These are phyloP conservation scores for Papilio elwesi DNA, from an alignment of 2,888 invertebrate species.

Conservation along the genomic window DNA sequence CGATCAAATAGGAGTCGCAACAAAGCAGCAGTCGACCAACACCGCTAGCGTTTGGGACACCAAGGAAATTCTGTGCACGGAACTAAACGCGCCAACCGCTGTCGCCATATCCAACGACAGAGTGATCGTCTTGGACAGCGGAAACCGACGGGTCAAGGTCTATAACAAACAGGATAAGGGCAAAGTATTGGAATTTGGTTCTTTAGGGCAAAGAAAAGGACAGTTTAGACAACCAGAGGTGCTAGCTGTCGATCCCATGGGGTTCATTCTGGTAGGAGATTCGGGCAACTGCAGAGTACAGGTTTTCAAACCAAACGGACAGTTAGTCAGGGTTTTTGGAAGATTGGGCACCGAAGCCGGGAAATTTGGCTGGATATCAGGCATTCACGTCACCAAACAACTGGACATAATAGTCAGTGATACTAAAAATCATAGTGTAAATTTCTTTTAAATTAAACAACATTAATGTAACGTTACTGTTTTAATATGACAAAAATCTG, in stretches of 20 bases:
- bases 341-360: slow-evolving; percentile 74
- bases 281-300: slow-evolving; percentile 91
- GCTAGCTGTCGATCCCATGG: slow-evolving; percentile 87
- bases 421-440: slow-evolving; percentile 81
- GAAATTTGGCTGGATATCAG: slow-evolving; percentile 88
- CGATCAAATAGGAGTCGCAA: slow-evolving; percentile 84
- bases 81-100: slow-evolving; percentile 89
- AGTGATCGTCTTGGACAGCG: slow-evolving; percentile 87
- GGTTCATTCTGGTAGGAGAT: slow-evolving; percentile 91
- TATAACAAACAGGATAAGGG: slow-evolving; percentile 81
- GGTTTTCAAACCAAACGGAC: slow-evolving; percentile 89
- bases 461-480: slow-evolving; percentile 28
- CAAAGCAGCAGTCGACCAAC: slow-evolving; percentile 58
- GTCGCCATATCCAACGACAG: slow-evolving; percentile 85
- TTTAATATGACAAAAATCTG: slow-evolving; percentile 43
- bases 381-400: slow-evolving; percentile 85
- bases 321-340: slow-evolving; percentile 87
- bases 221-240: slow-evolving; percentile 90
- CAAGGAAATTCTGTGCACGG: slow-evolving; percentile 70
- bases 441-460: slow-evolving; percentile 61
- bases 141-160: slow-evolving; percentile 87
- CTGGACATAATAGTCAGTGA: slow-evolving; percentile 86
- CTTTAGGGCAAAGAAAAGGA: slow-evolving; percentile 86
- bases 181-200: slow-evolving; percentile 86
- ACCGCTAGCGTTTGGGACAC: slow-evolving; percentile 67